A percentile compares a stretch with the other conserved stretches of the same genome.
These are phyloP conservation scores for Schlechtendalia chinensis DNA, from an alignment of 1,140 invertebrate genomes.

Conservation along the genomic window DNA sequence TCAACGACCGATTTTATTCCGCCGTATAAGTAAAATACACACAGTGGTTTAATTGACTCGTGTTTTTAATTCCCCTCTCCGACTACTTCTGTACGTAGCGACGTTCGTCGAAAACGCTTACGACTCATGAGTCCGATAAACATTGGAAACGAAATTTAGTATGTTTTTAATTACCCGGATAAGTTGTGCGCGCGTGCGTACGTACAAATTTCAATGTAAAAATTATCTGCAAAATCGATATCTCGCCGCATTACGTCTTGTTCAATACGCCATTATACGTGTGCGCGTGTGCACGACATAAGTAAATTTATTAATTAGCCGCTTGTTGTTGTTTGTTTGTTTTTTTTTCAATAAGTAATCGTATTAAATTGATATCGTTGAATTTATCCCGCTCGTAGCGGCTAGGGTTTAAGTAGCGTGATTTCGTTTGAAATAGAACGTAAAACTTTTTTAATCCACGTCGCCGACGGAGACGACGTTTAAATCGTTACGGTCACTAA, in stretches of 20 bases:
- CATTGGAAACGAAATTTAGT: background rate
- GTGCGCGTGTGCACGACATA: too few species aligned
- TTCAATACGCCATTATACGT: too few species aligned
- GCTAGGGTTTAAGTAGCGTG: too few species aligned
- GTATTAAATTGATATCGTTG: too few species aligned
- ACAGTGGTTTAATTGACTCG: background rate
- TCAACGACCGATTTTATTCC: background rate
- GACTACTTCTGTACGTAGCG: background rate
- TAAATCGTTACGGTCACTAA: too few species aligned
- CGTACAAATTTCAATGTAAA: background rate
- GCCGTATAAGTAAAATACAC: too few species aligned
- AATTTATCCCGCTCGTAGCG: too few species aligned
- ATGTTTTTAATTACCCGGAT: background rate
- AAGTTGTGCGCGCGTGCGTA: background rate
- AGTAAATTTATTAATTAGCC: too few species aligned
- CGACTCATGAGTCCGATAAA: background rate
- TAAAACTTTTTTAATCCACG: background rate
- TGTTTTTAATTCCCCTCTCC: background rate
- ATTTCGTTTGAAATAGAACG: background rate
- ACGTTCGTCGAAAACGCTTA: background rate
- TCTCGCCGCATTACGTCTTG: too few species aligned
- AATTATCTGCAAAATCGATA: background rate
- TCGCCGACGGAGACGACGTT: background rate
- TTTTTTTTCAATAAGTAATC: too few species aligned
- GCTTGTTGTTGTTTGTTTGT: too few species aligned